Conservation (phyloP, 2,888 invertebrate species). For the Leucophora obtusa region DNA sequence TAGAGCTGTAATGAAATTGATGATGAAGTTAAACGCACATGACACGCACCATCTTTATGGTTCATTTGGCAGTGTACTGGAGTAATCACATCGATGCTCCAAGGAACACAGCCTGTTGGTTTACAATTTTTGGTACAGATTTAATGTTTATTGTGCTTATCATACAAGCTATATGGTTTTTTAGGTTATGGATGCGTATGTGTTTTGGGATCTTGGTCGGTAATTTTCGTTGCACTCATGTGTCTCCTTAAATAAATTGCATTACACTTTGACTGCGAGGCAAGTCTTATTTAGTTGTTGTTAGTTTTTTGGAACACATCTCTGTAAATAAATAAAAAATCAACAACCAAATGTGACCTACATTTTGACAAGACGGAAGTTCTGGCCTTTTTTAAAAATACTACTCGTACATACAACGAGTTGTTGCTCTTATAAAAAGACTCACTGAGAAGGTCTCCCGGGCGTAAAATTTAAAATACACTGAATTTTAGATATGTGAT, state of each 20-base stretch:
- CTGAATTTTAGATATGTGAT: no score
- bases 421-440: constrained; percentile 19
- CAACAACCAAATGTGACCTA: constrained; percentile 57
- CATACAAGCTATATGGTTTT: constrained; percentile 9
- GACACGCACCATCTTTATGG: constrained; percentile 53
- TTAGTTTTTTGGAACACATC: constrained; percentile 1
- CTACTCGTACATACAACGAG: background rate
- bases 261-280: constrained; percentile 37
- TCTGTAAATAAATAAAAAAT: constrained; percentile 9
- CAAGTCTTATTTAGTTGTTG: constrained; percentile 14
- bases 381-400: constrained; percentile 55
- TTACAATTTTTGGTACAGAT: background rate
- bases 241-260: constrained; percentile 28
- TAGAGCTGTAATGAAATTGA: constrained; percentile 41
- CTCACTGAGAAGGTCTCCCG: background rate
- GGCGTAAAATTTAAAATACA: no score
- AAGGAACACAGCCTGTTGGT: background rate
- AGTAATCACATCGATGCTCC: background rate
- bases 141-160: background rate
- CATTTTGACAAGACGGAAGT: constrained; percentile 62
- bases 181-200: constrained; percentile 41
- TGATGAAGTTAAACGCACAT: constrained; percentile 49
- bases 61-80: background rate
- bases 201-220: background rate
- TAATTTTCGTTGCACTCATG: constrained; percentile 2